A percentile compares a stretch with the other conserved stretches of the same genome.
Conservation (phyloP, 2,888 invertebrate species). For the Nebria salina region DNA sequence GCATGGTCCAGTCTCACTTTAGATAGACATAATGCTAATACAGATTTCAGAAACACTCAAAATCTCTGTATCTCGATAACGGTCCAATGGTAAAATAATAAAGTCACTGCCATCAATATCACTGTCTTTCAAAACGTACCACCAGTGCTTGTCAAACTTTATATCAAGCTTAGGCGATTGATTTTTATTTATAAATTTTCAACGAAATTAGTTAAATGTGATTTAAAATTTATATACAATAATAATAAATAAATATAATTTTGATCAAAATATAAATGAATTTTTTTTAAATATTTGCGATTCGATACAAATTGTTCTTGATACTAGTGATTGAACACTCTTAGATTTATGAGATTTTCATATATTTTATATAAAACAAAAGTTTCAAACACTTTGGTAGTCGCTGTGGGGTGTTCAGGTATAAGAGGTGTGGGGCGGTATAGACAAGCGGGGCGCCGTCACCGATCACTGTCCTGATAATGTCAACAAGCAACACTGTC, state of each 20-base stretch:
- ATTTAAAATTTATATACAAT: not conserved
- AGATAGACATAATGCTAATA: not conserved
- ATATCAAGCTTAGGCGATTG: not conserved
- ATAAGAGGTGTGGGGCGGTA: not conserved
- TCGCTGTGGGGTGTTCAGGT: conserved; percentile 17
- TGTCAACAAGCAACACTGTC: conserved; percentile 39
- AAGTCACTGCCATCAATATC: conserved; percentile 9
- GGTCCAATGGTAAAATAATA: conserved; percentile 11
- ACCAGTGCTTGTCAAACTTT: not conserved
- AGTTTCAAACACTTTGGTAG: not conserved
- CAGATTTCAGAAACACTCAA: not conserved
- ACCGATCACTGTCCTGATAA: conserved; percentile 40
- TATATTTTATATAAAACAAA: not conserved
- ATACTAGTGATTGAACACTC: too few species aligned
- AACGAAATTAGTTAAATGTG: not conserved
- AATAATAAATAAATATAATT: too few species aligned
- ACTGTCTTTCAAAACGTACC: not conserved
- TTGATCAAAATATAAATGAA: too few species aligned
- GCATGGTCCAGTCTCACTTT: not conserved
- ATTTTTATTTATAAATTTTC: too few species aligned
- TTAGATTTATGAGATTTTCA: too few species aligned
- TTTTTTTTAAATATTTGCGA: too few species aligned
- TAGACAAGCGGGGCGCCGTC: conserved; percentile 43
- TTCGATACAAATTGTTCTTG: too few species aligned
- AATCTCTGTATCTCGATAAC: not conserved